A percentile compares a stretch with the other conserved stretches of the same genome.
phyloP scores from a whole-genome alignment of 1,140 invertebrate genomes.

The Lucilia cuprina region DNA sequence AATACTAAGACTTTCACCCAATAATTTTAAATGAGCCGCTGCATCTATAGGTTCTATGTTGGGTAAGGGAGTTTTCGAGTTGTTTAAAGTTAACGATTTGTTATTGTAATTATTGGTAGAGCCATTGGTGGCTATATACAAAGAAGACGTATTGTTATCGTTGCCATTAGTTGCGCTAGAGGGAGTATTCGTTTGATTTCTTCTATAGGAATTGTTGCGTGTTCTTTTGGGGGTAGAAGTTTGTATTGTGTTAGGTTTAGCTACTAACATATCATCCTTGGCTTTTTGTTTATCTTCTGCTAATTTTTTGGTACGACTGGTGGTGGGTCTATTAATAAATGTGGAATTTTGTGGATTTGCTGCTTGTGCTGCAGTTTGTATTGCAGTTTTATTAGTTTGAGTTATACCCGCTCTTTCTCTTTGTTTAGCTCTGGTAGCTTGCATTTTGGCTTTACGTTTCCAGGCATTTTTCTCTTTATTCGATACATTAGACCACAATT shows the following conservation, averaged over 20 bases:
- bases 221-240: background rate
- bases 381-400: background rate
- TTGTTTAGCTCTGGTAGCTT: conserved; percentile 58
- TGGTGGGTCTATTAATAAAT: conserved; percentile 54
- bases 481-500: conserved; percentile 81
- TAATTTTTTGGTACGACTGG: conserved; percentile 57
- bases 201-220: conserved; percentile 7
- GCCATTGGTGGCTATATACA: background rate
- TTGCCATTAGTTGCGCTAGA: background rate
- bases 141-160: background rate
- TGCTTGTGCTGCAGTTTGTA: background rate
- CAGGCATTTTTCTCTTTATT: conserved; percentile 63
- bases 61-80: conserved; percentile 45
- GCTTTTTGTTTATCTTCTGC: conserved; percentile 41
- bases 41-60: conserved; percentile 88
- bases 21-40: conserved; percentile 88
- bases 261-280: background rate
- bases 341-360: background rate
- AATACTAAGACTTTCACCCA: conserved; percentile 92
- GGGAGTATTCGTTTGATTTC: background rate
- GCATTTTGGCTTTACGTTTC: conserved; percentile 68
- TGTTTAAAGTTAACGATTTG: background rate
- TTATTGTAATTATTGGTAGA: conserved; percentile 10
- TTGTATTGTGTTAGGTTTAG: background rate
- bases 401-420: conserved; percentile 38